A percentile compares a stretch with the other conserved stretches of the same genome.
Evolutionary conservation across 2,797 vertebrate genomes (phyloP).

Genomic region (Scleropages formosus): DNA sequence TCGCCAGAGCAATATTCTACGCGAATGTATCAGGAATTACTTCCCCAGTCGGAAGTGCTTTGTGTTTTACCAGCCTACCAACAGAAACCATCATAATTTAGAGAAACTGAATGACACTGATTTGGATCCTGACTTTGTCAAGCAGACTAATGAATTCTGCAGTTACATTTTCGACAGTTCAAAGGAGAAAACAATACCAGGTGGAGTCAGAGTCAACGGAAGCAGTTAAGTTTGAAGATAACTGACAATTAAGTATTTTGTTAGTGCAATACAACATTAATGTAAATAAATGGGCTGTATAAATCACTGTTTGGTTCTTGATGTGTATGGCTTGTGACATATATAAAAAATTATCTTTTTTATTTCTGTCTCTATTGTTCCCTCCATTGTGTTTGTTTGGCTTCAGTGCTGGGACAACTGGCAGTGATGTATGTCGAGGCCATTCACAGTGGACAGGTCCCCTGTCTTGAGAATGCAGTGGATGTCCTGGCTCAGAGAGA

Average conservation of each 20-base stretch:
- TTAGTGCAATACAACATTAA: too few species aligned
- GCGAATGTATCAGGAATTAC: constrained; percentile 47
- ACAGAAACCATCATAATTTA: constrained; percentile 26
- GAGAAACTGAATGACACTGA: constrained; percentile 36
- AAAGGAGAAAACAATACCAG: constrained; percentile 46
- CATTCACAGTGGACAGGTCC: constrained; percentile 47
- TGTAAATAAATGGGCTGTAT: too few species aligned
- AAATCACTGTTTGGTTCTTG: too few species aligned
- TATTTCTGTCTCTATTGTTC: background rate
- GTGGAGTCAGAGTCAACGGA: constrained; percentile 45
- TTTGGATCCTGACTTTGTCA: constrained; percentile 46
- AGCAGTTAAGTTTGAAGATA: too few species aligned
- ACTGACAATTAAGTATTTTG: too few species aligned
- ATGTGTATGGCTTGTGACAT: too few species aligned
- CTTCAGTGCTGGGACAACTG: constrained; percentile 48
- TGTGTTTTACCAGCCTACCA: constrained; percentile 48
- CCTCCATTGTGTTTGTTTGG: too few species aligned
- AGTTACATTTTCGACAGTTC: constrained; percentile 43
- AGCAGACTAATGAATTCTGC: constrained; percentile 49
- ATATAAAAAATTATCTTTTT: too few species aligned
- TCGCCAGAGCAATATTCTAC: constrained; percentile 4
- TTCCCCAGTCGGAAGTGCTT: constrained; percentile 59
- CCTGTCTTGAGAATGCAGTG: constrained; percentile 55
- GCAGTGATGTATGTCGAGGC: constrained; percentile 43
- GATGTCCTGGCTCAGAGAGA: constrained; percentile 44